Conservation (phyloP, 2,797 vertebrate genomes). For the Melanogrammus aeglefinus region DNA sequence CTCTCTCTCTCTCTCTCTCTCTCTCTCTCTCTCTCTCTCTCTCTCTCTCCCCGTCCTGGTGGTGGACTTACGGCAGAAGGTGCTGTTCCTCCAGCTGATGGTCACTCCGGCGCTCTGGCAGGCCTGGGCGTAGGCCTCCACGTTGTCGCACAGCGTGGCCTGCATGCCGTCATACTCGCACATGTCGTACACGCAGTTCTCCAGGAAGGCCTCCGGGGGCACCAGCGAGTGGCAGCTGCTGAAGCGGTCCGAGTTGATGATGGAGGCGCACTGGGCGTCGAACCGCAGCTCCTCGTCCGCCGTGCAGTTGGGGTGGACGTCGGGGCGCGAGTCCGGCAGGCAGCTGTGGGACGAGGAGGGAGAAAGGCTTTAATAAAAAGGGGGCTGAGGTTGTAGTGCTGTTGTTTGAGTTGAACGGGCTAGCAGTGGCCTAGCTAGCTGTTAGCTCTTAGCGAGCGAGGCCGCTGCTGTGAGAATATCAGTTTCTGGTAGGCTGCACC, state of each 20-base stretch:
- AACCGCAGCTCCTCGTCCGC: slow-evolving; percentile 46
- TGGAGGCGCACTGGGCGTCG: slow-evolving; percentile 50
- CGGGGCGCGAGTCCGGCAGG: slow-evolving; percentile 65
- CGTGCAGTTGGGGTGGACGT: slow-evolving; percentile 65
- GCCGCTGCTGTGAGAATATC: no score
- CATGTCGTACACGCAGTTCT: slow-evolving; percentile 76
- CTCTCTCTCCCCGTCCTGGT: neutral
- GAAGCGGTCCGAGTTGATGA: slow-evolving; percentile 68
- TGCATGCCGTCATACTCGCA: slow-evolving; percentile 79
- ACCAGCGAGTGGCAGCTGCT: slow-evolving; percentile 66
- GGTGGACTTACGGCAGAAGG: slow-evolving; percentile 76
- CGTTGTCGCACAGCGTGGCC: slow-evolving; percentile 74
- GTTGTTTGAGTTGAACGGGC: neutral
- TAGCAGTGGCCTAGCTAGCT: neutral
- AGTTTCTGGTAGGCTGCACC: no score
- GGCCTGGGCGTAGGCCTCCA: slow-evolving; percentile 76
- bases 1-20: no score
- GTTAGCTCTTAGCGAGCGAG: neutral
- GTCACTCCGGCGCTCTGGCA: slow-evolving; percentile 71
- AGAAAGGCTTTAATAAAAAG: no score
- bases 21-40: no score
- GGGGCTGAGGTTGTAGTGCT: neutral
- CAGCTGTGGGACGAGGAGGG: slow-evolving; percentile 43
- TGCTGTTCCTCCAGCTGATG: slow-evolving; percentile 78
- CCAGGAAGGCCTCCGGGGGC: slow-evolving; percentile 55